Conservation (phyloP, 2,888 invertebrate genomes). For the Tetranychus truncatus region DNA sequence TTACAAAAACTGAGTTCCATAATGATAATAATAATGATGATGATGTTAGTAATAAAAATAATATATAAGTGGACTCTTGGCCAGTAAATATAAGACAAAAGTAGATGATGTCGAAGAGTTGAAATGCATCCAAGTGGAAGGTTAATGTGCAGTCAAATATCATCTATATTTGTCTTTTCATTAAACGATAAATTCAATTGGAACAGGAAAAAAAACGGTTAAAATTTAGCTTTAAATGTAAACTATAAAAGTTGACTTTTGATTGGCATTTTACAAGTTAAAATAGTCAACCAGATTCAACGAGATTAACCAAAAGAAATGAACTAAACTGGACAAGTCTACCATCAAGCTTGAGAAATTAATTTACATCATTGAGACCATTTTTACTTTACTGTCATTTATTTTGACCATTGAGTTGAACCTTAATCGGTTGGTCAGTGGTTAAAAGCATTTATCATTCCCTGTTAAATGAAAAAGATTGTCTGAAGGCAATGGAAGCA, state of each 20-base stretch:
- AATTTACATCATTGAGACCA: not conserved
- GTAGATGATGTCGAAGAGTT: not conserved
- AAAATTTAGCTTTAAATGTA: too few relatives aligned
- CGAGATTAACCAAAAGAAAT: not conserved
- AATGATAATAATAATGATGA: too few relatives aligned
- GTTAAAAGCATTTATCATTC: too few relatives aligned
- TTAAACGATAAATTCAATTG: not conserved
- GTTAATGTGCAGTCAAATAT: not conserved
- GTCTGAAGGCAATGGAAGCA: too few relatives aligned
- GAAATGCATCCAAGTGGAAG: not conserved
- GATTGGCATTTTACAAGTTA: too few relatives aligned
- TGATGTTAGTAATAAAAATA: not conserved
- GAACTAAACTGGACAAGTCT: not conserved
- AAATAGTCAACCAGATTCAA: too few relatives aligned
- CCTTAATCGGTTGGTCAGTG: not conserved
- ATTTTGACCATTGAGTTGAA: not conserved
- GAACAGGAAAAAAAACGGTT: not conserved
- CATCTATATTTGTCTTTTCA: too few relatives aligned
- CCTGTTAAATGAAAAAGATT: too few relatives aligned
- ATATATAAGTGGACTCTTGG: not conserved
- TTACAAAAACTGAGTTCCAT: too few relatives aligned
- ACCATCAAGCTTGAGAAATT: not conserved
- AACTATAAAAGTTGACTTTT: too few relatives aligned
- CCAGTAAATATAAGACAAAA: not conserved
- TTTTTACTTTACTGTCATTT: not conserved